Evolutionary conservation across 2,888 invertebrate species (phyloP), one percentile per base, ranked within the genome.

Genomic region (Leptopilina myrica): DNA sequence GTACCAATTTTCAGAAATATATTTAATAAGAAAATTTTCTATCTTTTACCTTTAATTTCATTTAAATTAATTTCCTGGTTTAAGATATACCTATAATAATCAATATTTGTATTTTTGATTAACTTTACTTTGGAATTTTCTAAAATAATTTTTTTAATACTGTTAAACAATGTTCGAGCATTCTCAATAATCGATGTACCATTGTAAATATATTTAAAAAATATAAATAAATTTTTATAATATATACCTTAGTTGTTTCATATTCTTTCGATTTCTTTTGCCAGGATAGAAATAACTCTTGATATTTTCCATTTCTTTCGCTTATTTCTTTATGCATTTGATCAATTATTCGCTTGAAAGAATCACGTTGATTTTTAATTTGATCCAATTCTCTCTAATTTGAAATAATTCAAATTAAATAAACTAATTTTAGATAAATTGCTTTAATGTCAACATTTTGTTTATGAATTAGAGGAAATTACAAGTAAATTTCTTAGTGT

Each of bases 401-500:
- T 15, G 46, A 69, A 62, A 33, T 33, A 59, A 20, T 49, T 66
- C 0, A 56, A 56, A 6, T n/a, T 20, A 5, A 12, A 59, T n/a
- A 15, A n/a, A 59, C 5, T 59, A n/a, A n/a, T 59, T 59, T 59
- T 12, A 49, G 11, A 49, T 49, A 4, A 49, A 49, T 49, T 49
- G 2, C 11, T 11, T 49, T 49, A 49, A 49, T 49, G 49, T 49
- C 1, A 49, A 4, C 12, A 12, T 49, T 49, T 20, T 15, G 3
- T 8, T 20, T 20, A n/a, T 7, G 8, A 76, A 64, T 65, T 1
- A 53, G 8, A 8, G 56, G 11, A 26, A 78, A 53, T 64, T 5
- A 65, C 43, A 14, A 53, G 11, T 73, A 73, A 33, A 56, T 90
- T 87, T n/a, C 76, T 49, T 26, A 78, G 84, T 15, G 88, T 56